These are phyloP conservation scores for Hemaris fuciformis DNA, from an alignment of 2,888 invertebrate genomes.

Conservation along the genomic window DNA sequence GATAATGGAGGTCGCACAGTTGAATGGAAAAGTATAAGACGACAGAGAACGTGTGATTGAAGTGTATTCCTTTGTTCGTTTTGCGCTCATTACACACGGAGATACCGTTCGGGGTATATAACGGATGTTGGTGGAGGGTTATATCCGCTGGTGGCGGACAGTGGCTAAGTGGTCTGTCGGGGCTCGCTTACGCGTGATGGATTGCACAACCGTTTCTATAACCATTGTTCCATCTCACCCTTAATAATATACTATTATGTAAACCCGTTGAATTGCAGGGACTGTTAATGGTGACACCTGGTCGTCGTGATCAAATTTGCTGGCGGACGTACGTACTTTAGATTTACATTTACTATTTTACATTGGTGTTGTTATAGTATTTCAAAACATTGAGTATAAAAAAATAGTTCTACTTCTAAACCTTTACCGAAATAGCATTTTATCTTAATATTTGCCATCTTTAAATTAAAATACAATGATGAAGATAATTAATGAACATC, in stretches of 20 bases:
- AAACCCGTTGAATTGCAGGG: not conserved
- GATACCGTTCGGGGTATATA: slow-evolving; percentile 24
- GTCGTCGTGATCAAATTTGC: too few species aligned
- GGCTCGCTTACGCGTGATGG: slow-evolving; percentile 66
- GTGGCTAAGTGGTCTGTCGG: slow-evolving; percentile 72
- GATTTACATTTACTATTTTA: too few species aligned
- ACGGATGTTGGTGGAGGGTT: slow-evolving; percentile 51
- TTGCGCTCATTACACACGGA: slow-evolving; percentile 37
- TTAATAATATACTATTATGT: slow-evolving; percentile 12
- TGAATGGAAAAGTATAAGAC: not conserved
- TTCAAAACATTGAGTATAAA: too few species aligned
- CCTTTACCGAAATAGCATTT: too few species aligned
- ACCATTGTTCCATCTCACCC: slow-evolving; percentile 50
- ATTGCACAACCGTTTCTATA: slow-evolving; percentile 56
- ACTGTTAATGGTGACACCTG: not conserved
- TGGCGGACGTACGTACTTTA: too few species aligned
- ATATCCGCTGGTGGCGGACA: slow-evolving; percentile 56
- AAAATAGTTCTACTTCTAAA: too few species aligned
- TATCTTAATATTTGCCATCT: too few species aligned
- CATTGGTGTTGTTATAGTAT: too few species aligned
- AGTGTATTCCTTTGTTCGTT: slow-evolving; percentile 42
- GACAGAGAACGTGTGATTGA: slow-evolving; percentile 27
- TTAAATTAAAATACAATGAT: too few species aligned
- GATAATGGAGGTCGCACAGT: not conserved
- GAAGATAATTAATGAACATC: not conserved